Conservation (phyloP, 1,140 invertebrate species). For the Brachionus plicatilis region DNA sequence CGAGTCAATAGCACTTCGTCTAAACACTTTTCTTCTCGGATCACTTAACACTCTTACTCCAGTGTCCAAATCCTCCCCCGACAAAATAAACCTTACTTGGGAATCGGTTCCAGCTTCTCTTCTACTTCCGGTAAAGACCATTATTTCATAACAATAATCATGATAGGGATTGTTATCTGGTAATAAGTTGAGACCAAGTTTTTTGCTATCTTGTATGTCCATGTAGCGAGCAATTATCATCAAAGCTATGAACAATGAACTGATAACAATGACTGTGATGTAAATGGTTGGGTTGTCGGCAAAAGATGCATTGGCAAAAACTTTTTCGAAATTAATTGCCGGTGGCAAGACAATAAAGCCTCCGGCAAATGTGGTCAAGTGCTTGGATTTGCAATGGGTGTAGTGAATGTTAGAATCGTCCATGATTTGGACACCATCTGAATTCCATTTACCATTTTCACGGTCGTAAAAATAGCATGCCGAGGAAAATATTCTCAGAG, state of each 20-base stretch:
- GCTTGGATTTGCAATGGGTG: slow-evolving; percentile 49
- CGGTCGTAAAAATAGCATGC: slow-evolving; percentile 44
- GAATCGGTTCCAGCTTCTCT: slow-evolving; percentile 43
- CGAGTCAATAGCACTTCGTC: slow-evolving; percentile 55
- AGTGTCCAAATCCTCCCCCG: slow-evolving; percentile 39
- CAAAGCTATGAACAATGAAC: slow-evolving; percentile 54
- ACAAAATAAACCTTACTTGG: slow-evolving; percentile 38
- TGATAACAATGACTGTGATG: slow-evolving; percentile 58
- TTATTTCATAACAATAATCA: slow-evolving; percentile 47
- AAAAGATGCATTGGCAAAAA: slow-evolving; percentile 57
- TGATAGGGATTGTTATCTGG: slow-evolving; percentile 45
- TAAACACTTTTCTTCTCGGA: slow-evolving; percentile 41
- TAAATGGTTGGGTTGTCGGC: slow-evolving; percentile 61
- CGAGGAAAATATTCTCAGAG: slow-evolving; percentile 41
- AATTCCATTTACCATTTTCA: slow-evolving; percentile 43
- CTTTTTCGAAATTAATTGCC: slow-evolving; percentile 55
- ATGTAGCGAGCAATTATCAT: slow-evolving; percentile 57
- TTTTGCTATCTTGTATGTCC: slow-evolving; percentile 58
- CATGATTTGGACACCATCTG: slow-evolving; percentile 43
- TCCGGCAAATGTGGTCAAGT: slow-evolving; percentile 55
- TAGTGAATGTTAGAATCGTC: slow-evolving; percentile 41
- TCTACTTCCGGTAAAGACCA: slow-evolving; percentile 48
- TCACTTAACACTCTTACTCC: background rate
- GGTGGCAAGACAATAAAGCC: slow-evolving; percentile 55
- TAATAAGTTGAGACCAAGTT: slow-evolving; percentile 47